These are phyloP conservation scores for Aspidoscelis tigris DNA, from an alignment of 2,113 vertebrate species.

Conservation along the genomic window DNA sequence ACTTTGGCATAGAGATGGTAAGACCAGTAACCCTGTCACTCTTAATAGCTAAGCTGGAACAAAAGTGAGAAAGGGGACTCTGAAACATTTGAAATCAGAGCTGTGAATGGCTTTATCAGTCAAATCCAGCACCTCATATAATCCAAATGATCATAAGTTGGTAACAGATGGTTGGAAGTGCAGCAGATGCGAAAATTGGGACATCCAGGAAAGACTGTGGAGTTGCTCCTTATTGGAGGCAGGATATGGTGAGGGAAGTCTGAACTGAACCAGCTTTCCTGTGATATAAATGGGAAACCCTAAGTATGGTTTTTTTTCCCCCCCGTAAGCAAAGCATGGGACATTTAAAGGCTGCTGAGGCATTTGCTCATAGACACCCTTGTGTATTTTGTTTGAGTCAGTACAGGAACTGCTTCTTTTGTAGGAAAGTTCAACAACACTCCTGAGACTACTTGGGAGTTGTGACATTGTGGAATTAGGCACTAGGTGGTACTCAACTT, in stretches of 20 bases:
- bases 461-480: too few species aligned
- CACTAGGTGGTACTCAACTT: too few species aligned
- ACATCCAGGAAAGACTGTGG: background rate
- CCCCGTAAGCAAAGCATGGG: background rate
- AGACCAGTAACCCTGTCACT: too few species aligned
- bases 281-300: background rate
- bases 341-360: background rate
- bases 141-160: background rate
- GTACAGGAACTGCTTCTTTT: background rate
- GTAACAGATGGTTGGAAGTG: background rate
- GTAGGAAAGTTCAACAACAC: background rate
- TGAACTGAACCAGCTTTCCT: background rate
- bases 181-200: background rate
- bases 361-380: background rate
- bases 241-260: too few species aligned
- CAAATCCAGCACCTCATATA: background rate
- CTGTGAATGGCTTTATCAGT: background rate
- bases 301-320: background rate
- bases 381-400: background rate
- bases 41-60: background rate
- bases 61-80: background rate
- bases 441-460: background rate
- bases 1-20: background rate
- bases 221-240: background rate
- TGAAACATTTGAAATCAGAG: background rate